Evolutionary conservation across 2,888 invertebrate species (phyloP).

Genomic region (Rotaria macrura): DNA sequence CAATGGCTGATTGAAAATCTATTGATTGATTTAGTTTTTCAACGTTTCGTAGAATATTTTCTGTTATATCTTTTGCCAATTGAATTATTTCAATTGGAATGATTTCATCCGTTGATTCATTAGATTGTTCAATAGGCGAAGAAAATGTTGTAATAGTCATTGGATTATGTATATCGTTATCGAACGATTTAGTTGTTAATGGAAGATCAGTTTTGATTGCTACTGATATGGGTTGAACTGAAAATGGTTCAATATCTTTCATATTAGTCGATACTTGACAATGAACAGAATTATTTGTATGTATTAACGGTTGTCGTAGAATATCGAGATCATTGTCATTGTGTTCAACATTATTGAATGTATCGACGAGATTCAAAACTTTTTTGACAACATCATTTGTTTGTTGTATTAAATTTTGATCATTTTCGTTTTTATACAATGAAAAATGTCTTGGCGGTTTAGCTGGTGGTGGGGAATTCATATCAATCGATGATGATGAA

Average conservation of each 20-base stretch:
- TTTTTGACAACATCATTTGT: background rate
- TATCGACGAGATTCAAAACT: constrained; percentile 8
- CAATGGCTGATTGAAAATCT: background rate
- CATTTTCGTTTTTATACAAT: background rate
- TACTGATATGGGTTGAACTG: background rate
- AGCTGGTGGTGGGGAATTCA: background rate
- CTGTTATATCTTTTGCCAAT: background rate
- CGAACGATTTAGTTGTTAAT: background rate
- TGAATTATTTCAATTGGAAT: background rate
- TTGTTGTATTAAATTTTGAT: background rate
- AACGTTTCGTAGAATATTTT: background rate
- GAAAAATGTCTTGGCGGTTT: constrained; percentile 13
- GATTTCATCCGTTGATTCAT: no score
- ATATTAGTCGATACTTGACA: no score
- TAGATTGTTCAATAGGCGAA: background rate
- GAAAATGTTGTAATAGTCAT: background rate
- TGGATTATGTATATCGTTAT: background rate
- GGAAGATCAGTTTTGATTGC: background rate
- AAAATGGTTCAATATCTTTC: background rate
- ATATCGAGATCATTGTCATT: background rate
- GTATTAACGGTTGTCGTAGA: background rate
- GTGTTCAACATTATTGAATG: background rate
- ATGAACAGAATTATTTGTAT: no score
- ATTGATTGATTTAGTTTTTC: background rate
- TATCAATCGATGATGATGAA: background rate